phyloP scores from a whole-genome alignment of 1,140 invertebrate genomes.

The Pseudomyrmex flavicornis region DNA sequence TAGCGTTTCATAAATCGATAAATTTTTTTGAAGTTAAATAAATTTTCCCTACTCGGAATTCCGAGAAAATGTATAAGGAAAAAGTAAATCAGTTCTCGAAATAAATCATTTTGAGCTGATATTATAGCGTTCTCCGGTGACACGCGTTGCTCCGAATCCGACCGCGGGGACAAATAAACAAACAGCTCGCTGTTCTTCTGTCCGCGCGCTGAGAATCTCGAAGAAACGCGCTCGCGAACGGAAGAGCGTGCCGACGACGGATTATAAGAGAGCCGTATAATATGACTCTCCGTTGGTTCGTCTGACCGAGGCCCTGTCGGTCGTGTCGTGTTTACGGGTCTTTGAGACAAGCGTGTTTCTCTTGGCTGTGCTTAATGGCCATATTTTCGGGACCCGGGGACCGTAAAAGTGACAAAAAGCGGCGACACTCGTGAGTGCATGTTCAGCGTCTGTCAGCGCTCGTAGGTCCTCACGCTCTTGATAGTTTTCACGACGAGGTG shows the following conservation, averaged over 20 bases:
- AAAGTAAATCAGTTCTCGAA: not conserved
- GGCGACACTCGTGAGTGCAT: slow-evolving; percentile 71
- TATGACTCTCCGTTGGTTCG: slow-evolving; percentile 52
- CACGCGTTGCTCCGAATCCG: slow-evolving; percentile 30
- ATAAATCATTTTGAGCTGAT: not conserved
- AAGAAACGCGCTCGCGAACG: slow-evolving; percentile 28
- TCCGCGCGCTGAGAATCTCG: not conserved
- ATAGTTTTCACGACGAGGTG: slow-evolving; percentile 60
- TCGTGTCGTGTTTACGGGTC: slow-evolving; percentile 68
- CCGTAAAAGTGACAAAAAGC: slow-evolving; percentile 76
- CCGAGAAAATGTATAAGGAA: not conserved
- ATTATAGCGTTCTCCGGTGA: not conserved
- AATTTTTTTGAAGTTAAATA: slow-evolving; percentile 68
- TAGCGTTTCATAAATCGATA: not conserved
- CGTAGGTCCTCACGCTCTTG: slow-evolving; percentile 47
- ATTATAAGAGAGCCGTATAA: slow-evolving; percentile 69
- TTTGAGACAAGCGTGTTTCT: slow-evolving; percentile 69
- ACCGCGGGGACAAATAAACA: slow-evolving; percentile 49
- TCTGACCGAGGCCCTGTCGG: slow-evolving; percentile 20
- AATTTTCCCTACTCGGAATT: not conserved
- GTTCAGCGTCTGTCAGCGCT: slow-evolving; percentile 77
- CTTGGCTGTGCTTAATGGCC: slow-evolving; percentile 71
- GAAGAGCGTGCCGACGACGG: slow-evolving; percentile 44
- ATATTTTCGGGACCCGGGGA: slow-evolving; percentile 71
- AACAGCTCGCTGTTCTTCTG: slow-evolving; percentile 44